phyloP scores from a whole-genome alignment of 2,113 vertebrate genomes.

The Sorex fumeus region DNA sequence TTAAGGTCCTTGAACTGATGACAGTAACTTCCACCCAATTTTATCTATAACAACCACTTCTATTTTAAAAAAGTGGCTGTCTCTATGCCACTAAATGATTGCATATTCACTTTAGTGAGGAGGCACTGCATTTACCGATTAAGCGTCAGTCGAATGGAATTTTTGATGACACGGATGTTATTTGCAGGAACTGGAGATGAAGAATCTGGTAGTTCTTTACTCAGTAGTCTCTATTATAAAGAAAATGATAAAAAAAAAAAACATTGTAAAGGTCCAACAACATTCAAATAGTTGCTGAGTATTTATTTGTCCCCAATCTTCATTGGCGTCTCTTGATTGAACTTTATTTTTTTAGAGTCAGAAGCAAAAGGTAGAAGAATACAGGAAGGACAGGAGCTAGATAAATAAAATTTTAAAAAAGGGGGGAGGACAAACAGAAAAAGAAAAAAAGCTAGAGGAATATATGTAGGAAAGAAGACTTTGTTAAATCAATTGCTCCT shows the following conservation, averaged over 20 bases:
- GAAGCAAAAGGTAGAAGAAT: neutral
- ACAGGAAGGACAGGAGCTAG: no score
- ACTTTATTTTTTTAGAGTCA: neutral
- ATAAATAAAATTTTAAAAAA: neutral
- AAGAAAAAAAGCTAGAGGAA: neutral
- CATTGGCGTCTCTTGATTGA: neutral
- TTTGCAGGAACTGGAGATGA: slow-evolving; percentile 96
- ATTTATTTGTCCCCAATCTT: neutral
- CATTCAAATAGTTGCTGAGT: neutral
- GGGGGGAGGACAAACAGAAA: neutral
- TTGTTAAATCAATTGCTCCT: neutral
- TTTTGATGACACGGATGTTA: slow-evolving; percentile 96
- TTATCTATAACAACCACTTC: slow-evolving; percentile 54
- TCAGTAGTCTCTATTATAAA: slow-evolving; percentile 93
- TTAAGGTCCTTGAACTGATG: slow-evolving; percentile 56
- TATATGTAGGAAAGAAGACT: slow-evolving; percentile 9
- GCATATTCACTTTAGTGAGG: slow-evolving; percentile 87
- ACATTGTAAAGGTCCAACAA: slow-evolving; percentile 26
- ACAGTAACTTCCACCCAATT: slow-evolving; percentile 73
- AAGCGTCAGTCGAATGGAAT: slow-evolving; percentile 98
- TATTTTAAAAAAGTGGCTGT: slow-evolving; percentile 48
- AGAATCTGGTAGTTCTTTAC: slow-evolving; percentile 97
- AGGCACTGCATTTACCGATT: slow-evolving; percentile 91
- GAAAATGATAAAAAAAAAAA: slow-evolving; percentile 61
- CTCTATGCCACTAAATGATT: slow-evolving; percentile 65